phyloP scores from a whole-genome alignment of 2,797 vertebrate species.

The Gastrophryne carolinensis region DNA sequence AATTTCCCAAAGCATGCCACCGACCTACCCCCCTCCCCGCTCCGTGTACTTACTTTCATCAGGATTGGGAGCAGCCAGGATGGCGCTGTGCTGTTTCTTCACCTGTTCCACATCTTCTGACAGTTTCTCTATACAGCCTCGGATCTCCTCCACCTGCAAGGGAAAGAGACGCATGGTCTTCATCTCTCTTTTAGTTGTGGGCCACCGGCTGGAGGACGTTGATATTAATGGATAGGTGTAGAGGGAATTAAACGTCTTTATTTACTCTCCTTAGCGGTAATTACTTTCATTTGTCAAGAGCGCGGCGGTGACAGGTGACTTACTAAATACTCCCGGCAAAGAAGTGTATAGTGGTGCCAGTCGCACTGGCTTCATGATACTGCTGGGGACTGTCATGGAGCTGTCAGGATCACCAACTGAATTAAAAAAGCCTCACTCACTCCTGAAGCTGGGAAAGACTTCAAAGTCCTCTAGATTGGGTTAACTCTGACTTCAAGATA shows the following conservation, averaged over 20 bases:
- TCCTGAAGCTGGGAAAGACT: too few relatives aligned
- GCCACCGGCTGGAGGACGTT: not conserved
- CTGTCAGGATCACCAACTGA: too few relatives aligned
- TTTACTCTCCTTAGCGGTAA: slow-evolving; percentile 3
- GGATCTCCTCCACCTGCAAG: slow-evolving; percentile 87
- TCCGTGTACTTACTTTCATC: slow-evolving; percentile 84
- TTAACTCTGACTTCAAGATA: too few relatives aligned
- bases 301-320: not conserved
- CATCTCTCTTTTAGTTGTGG: not conserved
- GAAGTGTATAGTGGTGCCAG: not conserved
- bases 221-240: not conserved
- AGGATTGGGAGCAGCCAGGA: slow-evolving; percentile 89
- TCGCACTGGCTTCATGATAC: not conserved
- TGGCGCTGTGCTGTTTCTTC: slow-evolving; percentile 96
- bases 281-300: not conserved
- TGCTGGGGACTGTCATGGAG: too few relatives aligned
- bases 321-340: not conserved
- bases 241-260: not conserved
- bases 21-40: not conserved
- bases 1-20: too few relatives aligned
- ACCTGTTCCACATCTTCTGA: slow-evolving; percentile 93
- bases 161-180: not conserved
- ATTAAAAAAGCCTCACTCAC: too few relatives aligned
- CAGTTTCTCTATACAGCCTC: slow-evolving; percentile 91
- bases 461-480: too few relatives aligned